Percentiles rank a stretch among this genome's conserved stretches.
Conservation (phyloP, 2,113 vertebrate species). For the Neodontobutis hainanensis region DNA sequence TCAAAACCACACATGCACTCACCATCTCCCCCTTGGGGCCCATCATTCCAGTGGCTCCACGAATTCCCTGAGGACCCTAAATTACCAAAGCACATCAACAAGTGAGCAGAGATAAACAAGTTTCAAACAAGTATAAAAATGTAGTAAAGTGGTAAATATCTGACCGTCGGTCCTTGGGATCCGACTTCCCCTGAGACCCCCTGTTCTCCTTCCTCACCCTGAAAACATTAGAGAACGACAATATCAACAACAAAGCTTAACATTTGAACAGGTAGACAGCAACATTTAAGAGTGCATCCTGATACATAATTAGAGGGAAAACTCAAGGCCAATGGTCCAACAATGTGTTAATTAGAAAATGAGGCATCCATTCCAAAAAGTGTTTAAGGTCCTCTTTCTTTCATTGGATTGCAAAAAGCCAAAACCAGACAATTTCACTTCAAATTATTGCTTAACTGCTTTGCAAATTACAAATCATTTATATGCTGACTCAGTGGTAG, state of each 20-base stretch:
- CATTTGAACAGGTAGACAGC: neutral
- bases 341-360: conserved; percentile 42
- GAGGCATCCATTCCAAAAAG: conserved; percentile 17
- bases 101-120: conserved; percentile 11
- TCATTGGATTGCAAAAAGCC: conserved; percentile 25
- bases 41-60: conserved; percentile 88
- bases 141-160: conserved; percentile 60
- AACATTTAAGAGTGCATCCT: neutral
- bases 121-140: neutral
- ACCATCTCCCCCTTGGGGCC: conserved; percentile 91
- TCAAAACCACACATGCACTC: conserved; percentile 51
- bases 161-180: conserved; percentile 89
- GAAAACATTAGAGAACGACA: conserved; percentile 25
- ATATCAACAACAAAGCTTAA: conserved; percentile 11
- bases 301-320: conserved; percentile 4
- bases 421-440: conserved; percentile 41
- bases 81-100: conserved; percentile 52
- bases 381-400: conserved; percentile 32
- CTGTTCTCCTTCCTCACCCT: conserved; percentile 96
- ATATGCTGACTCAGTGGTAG: conserved; percentile 22
- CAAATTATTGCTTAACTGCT: conserved; percentile 27
- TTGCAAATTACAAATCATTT: conserved; percentile 54
- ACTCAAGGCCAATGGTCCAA: conserved; percentile 5
- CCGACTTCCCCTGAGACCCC: conserved; percentile 88
- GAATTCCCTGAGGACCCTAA: conserved; percentile 89